Percentiles rank a stretch among this genome's conserved stretches.
Evolutionary conservation across 2,113 vertebrate species (phyloP).

Genomic region (Lophius piscatorius): DNA sequence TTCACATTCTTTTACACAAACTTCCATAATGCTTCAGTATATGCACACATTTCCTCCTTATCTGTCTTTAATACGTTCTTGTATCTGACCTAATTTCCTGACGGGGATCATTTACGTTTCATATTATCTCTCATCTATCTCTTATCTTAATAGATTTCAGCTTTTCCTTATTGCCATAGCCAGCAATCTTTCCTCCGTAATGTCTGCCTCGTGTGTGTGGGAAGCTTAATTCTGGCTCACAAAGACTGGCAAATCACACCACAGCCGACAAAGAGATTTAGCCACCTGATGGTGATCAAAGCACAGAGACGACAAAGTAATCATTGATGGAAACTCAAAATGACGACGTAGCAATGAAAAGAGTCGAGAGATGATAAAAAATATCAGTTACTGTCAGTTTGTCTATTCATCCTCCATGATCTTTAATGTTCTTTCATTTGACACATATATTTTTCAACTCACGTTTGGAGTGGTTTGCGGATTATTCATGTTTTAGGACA

Average conservation of each 20-base stretch:
- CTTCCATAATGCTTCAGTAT: conserved; percentile 23
- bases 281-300: conserved; percentile 65
- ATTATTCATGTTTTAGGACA: neutral
- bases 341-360: conserved; percentile 30
- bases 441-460: conserved; percentile 18
- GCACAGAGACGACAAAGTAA: conserved; percentile 30
- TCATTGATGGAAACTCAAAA: conserved; percentile 35
- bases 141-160: conserved; percentile 64
- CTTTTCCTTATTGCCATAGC: conserved; percentile 46
- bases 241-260: conserved; percentile 20
- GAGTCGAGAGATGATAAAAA: conserved; percentile 18
- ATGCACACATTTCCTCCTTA: conserved; percentile 36
- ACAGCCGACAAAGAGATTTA: conserved; percentile 46
- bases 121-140: conserved; percentile 55
- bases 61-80: conserved; percentile 38
- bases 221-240: conserved; percentile 9
- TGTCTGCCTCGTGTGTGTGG: conserved; percentile 36
- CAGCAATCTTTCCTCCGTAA: conserved; percentile 32
- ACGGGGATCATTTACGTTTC: conserved; percentile 54
- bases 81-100: conserved; percentile 55
- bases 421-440: neutral
- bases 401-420: conserved; percentile 5
- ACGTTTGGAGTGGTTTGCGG: too few species aligned
- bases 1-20: neutral
- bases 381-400: conserved; percentile 22